These are phyloP conservation scores for Phycodurus eques DNA, from an alignment of 2,113 vertebrate genomes.

Conservation along the genomic window DNA sequence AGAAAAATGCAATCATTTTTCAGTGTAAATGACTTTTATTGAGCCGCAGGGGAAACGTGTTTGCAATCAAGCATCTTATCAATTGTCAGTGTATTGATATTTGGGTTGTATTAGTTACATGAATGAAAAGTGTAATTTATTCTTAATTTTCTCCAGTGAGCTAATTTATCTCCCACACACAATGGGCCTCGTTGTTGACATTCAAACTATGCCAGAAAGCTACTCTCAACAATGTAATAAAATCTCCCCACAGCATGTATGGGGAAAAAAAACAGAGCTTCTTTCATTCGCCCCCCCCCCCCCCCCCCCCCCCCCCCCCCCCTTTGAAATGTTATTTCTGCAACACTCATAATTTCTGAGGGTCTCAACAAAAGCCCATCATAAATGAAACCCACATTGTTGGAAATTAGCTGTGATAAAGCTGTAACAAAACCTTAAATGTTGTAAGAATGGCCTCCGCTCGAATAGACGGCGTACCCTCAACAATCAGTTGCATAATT, in stretches of 20 bases:
- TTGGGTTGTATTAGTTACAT: background rate
- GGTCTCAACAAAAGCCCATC: background rate
- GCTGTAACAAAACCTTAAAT: background rate
- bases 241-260: constrained; percentile 2
- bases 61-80: background rate
- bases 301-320: background rate
- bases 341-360: constrained; percentile 9
- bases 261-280: constrained; percentile 8
- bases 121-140: background rate
- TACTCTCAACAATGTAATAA: constrained; percentile 19
- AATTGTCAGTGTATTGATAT: background rate
- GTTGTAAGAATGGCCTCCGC: no score
- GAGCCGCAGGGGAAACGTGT: constrained; percentile 14
- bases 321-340: constrained; percentile 19
- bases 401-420: background rate
- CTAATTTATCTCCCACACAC: background rate
- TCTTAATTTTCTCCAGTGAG: background rate
- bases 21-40: constrained; percentile 22
- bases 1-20: constrained; percentile 10
- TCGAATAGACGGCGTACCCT: no score
- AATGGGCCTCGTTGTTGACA: constrained; percentile 17
- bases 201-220: constrained; percentile 15
- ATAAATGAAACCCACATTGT: background rate
- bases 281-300: constrained; percentile 4
- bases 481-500: no score